Percentiles rank a stretch among this genome's conserved stretches.
phyloP scores from a whole-genome alignment of 2,888 invertebrate genomes.

The Bimastos eiseni region DNA sequence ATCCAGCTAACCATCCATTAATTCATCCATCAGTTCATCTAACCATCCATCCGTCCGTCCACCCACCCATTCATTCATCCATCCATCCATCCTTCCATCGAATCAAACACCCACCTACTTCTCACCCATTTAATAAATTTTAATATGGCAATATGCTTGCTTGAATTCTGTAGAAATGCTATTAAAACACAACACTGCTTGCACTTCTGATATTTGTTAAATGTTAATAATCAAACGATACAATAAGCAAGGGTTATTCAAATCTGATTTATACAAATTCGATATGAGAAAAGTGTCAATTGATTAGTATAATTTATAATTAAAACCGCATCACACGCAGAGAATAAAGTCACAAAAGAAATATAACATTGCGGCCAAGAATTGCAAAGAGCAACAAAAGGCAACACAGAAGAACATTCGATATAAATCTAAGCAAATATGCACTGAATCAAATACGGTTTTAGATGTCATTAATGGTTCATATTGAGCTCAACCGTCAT shows the following conservation, averaged over 20 bases:
- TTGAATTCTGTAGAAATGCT: background rate
- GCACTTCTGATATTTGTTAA: background rate
- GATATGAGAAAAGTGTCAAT: background rate
- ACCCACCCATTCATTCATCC: too few relatives aligned
- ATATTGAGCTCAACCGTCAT: background rate
- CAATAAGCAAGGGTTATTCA: background rate
- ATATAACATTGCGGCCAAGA: too few relatives aligned
- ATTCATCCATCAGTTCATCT: too few relatives aligned
- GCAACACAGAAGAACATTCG: background rate
- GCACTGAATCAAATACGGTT: background rate
- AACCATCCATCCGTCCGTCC: too few relatives aligned
- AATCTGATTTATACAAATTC: background rate
- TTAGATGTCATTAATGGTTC: background rate
- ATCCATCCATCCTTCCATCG: background rate
- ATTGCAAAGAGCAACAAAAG: background rate
- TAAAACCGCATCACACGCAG: background rate
- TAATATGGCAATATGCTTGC: background rate
- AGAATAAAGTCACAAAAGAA: too few relatives aligned
- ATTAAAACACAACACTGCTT: background rate
- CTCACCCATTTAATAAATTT: background rate
- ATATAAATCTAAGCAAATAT: background rate
- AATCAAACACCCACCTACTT: background rate
- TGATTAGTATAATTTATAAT: background rate
- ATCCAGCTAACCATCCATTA: too few relatives aligned
- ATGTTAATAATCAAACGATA: background rate